A percentile compares a stretch with the other conserved stretches of the same genome.
phyloP scores from a whole-genome alignment of 1,140 invertebrate genomes.

The Hylaeus volcanicus region DNA sequence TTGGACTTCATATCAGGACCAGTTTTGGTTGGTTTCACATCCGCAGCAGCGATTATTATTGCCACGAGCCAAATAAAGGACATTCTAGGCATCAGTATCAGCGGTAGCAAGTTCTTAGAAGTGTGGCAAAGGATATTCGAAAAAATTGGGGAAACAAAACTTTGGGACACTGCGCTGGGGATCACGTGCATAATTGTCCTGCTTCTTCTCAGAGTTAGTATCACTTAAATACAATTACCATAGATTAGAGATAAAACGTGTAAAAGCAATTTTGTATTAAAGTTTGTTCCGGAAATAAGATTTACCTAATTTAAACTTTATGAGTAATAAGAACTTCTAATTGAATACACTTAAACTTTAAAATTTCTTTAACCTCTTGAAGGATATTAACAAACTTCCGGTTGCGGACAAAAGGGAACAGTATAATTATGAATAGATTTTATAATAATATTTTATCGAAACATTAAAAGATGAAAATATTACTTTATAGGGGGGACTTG shows the following conservation, averaged over 20 bases:
- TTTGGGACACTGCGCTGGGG: slow-evolving; percentile 86
- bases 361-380: no score
- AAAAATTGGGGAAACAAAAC: slow-evolving; percentile 84
- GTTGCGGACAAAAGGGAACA: no score
- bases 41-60: slow-evolving; percentile 94
- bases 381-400: no score
- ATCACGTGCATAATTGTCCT: slow-evolving; percentile 85
- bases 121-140: slow-evolving; percentile 84
- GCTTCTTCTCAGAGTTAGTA: slow-evolving; percentile 85
- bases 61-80: slow-evolving; percentile 92
- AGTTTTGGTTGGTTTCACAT: slow-evolving; percentile 95
- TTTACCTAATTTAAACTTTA: not conserved
- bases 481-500: no score
- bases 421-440: no score
- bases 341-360: no score
- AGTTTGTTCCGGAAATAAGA: not conserved
- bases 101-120: slow-evolving; percentile 85
- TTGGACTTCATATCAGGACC: slow-evolving; percentile 95
- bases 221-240: not conserved
- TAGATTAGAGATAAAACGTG: no score
- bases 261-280: no score
- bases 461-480: no score
- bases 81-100: slow-evolving; percentile 86
- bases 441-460: no score
- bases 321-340: not conserved